These are phyloP conservation scores for Epizoanthus ramosus DNA, from an alignment of 92 coral and sea anemone genomes.

Conservation along the genomic window DNA sequence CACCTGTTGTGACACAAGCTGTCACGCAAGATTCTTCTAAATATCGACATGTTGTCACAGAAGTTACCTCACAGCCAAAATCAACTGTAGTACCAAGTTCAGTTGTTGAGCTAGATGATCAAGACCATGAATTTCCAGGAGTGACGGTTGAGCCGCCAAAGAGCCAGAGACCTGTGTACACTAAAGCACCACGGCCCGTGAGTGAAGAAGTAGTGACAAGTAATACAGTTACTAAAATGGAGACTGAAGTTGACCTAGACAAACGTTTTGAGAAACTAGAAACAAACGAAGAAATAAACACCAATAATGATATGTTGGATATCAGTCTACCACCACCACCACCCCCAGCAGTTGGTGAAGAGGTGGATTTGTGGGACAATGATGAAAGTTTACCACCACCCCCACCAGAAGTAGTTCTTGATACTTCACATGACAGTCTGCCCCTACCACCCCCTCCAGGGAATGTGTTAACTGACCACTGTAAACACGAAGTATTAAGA, in stretches of 20 bases:
- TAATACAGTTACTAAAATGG: neutral
- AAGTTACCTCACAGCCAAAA: neutral
- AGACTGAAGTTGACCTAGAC: slow-evolving; percentile 15
- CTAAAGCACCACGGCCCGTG: slow-evolving; percentile 16
- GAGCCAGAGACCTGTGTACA: neutral
- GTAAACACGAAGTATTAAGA: slow-evolving; percentile 6
- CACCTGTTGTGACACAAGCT: neutral
- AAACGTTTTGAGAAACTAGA: slow-evolving; percentile 1
- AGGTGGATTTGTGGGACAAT: slow-evolving; percentile 58
- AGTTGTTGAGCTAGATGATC: neutral
- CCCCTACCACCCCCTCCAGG: slow-evolving; percentile 86
- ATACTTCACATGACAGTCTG: slow-evolving; percentile 73
- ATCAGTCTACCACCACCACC: slow-evolving; percentile 40
- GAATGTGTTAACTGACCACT: slow-evolving; percentile 47
- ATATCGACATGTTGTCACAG: neutral
- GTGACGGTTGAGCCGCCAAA: neutral
- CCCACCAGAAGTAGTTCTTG: slow-evolving; percentile 61
- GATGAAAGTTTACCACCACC: slow-evolving; percentile 85
- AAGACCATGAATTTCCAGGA: neutral
- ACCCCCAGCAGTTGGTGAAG: slow-evolving; percentile 57
- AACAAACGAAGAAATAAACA: neutral
- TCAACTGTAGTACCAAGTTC: neutral
- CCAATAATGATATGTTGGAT: neutral
- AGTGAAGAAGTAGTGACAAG: slow-evolving; percentile 17
- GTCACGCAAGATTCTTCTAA: neutral